phyloP scores from a whole-genome alignment of 2,888 invertebrate genomes.

The Melipona bicolor region DNA sequence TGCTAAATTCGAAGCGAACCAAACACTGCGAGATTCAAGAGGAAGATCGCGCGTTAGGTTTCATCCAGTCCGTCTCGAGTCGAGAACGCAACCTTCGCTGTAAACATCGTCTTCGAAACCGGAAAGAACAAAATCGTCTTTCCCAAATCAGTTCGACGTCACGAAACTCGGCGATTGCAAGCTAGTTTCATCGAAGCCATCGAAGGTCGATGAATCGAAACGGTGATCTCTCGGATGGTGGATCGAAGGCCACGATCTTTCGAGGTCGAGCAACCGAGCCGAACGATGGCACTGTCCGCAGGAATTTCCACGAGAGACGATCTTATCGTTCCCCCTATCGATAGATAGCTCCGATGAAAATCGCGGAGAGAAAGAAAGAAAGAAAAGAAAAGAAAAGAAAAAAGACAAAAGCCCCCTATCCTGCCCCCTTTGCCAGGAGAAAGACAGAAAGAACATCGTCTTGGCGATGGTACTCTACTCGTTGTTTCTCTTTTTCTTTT shows the following conservation, averaged over 20 bases:
- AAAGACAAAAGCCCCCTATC: too few relatives aligned
- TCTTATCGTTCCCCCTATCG: slow-evolving; percentile 5
- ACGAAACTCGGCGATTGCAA: neutral
- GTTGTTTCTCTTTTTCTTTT: slow-evolving; percentile 35
- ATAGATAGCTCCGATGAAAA: neutral
- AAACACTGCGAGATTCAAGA: too few relatives aligned
- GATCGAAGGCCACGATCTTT: neutral
- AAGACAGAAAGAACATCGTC: neutral
- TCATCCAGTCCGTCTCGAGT: too few relatives aligned
- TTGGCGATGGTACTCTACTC: slow-evolving; percentile 32
- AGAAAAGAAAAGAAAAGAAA: too few relatives aligned
- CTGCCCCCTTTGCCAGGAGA: neutral
- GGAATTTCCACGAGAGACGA: slow-evolving; percentile 12
- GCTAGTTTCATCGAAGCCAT: too few relatives aligned
- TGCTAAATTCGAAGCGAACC: too few relatives aligned
- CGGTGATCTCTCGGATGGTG: neutral
- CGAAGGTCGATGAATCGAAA: neutral
- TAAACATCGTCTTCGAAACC: neutral
- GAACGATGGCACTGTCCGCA: neutral
- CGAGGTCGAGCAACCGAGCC: neutral
- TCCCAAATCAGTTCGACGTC: neutral
- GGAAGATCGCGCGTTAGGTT: too few relatives aligned
- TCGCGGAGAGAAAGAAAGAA: neutral
- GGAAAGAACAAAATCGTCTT: neutral
- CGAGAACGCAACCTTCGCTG: too few relatives aligned